Conservation (phyloP, 2,113 vertebrate species). For the Gallinago jamesoni region DNA sequence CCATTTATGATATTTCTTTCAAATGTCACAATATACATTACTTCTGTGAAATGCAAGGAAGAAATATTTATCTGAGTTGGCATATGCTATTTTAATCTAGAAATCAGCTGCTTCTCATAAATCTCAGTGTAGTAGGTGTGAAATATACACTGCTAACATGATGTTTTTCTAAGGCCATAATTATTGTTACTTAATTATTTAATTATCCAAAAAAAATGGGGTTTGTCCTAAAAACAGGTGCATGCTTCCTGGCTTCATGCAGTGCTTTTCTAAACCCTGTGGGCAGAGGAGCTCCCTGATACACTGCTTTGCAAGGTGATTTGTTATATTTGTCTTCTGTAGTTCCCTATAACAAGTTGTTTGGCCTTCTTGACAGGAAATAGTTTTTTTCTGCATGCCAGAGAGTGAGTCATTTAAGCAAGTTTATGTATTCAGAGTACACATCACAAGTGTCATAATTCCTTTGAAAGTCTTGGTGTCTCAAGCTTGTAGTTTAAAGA, state of each 20-base stretch:
- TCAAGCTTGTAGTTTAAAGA: conserved; percentile 47
- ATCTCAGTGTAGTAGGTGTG: background rate
- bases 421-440: conserved; percentile 25
- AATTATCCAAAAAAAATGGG: background rate
- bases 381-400: conserved; percentile 48
- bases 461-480: conserved; percentile 49
- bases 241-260: background rate
- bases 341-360: conserved; percentile 37
- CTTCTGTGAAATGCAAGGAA: background rate
- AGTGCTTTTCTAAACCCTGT: conserved; percentile 1
- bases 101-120: background rate
- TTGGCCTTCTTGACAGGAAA: conserved; percentile 67
- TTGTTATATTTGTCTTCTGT: conserved; percentile 55
- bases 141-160: background rate
- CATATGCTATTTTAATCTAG: background rate
- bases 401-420: conserved; percentile 60
- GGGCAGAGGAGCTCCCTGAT: background rate
- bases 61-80: background rate
- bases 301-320: conserved; percentile 4
- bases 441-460: conserved; percentile 28
- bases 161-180: background rate
- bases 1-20: background rate
- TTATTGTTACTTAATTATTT: conserved; percentile 1
- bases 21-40: background rate
- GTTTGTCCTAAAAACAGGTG: background rate